These are phyloP conservation scores for Eriocheir sinensis DNA, from an alignment of 1,140 invertebrate species.

Conservation along the genomic window DNA sequence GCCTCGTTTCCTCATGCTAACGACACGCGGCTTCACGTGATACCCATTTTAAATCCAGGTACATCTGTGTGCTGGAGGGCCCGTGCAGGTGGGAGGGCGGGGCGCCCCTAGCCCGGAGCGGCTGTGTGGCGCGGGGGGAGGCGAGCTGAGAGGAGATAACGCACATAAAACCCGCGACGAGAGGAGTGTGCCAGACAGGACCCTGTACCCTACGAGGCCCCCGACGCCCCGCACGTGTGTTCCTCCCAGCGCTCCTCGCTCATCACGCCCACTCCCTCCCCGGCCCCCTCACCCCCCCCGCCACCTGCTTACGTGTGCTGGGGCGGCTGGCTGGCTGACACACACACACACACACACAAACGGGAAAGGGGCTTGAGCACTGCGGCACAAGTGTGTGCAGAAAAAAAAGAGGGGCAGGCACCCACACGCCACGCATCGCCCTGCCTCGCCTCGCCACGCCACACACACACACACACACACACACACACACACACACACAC, in stretches of 20 bases:
- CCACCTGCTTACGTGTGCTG: too few relatives aligned
- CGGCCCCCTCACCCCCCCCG: background rate
- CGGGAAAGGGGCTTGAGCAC: background rate
- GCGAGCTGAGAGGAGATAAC: conserved; percentile 18
- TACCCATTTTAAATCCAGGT: conserved; percentile 19
- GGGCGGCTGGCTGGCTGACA: background rate
- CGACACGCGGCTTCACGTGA: conserved; percentile 11
- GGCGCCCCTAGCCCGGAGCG: background rate
- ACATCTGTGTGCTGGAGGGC: background rate
- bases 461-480: conserved; percentile 5
- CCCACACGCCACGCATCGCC: background rate
- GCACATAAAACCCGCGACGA: conserved; percentile 23
- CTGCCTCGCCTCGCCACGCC: background rate
- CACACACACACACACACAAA: conserved; percentile 11
- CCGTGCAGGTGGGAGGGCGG: background rate
- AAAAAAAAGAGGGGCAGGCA: background rate
- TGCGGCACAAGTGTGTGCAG: background rate
- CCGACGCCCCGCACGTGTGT: too few relatives aligned
- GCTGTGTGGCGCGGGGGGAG: background rate
- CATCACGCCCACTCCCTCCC: background rate
- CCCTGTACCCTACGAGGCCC: background rate
- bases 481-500: background rate
- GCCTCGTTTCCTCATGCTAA: background rate
- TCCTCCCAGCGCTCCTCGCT: background rate
- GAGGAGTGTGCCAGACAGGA: background rate